phyloP scores from a whole-genome alignment of 2,113 vertebrate species.

The Pelmatolapia mariae region DNA sequence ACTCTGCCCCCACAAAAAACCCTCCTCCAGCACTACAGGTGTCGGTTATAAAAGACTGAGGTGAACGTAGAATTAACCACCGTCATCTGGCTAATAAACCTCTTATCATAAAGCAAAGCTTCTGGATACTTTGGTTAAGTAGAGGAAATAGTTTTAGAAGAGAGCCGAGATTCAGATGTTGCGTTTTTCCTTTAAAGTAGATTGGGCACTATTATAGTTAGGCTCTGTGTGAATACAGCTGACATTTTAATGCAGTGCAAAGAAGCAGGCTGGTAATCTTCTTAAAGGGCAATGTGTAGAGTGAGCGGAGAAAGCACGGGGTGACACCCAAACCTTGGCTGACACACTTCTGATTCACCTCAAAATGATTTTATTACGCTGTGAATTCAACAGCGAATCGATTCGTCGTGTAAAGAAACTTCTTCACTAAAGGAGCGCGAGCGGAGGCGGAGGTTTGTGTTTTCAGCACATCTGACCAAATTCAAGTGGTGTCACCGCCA shows the following conservation, averaged over 20 bases:
- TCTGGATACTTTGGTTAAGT: neutral
- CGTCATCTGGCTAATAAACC: neutral
- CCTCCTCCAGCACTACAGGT: slow-evolving; percentile 1
- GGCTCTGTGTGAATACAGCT: neutral
- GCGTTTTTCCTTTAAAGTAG: neutral
- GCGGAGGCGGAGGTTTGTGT: neutral
- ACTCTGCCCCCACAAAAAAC: neutral
- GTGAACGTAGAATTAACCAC: neutral
- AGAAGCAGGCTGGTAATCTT: neutral
- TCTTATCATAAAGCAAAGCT: neutral
- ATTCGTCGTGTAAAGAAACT: neutral
- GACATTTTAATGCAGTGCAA: neutral
- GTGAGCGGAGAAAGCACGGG: neutral
- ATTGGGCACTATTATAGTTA: neutral
- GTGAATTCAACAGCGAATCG: neutral
- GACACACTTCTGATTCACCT: neutral
- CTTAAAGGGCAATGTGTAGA: neutral
- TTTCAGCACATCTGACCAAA: neutral
- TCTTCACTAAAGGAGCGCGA: neutral
- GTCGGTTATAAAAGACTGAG: neutral
- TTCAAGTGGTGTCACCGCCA: neutral
- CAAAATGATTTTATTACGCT: neutral
- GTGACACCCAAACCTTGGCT: neutral
- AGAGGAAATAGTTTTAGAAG: neutral
- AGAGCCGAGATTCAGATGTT: neutral